Percentiles rank a stretch among this genome's conserved stretches.
Evolutionary conservation across 2,797 vertebrate genomes (phyloP).

Genomic region (Centropyge bicolor): DNA sequence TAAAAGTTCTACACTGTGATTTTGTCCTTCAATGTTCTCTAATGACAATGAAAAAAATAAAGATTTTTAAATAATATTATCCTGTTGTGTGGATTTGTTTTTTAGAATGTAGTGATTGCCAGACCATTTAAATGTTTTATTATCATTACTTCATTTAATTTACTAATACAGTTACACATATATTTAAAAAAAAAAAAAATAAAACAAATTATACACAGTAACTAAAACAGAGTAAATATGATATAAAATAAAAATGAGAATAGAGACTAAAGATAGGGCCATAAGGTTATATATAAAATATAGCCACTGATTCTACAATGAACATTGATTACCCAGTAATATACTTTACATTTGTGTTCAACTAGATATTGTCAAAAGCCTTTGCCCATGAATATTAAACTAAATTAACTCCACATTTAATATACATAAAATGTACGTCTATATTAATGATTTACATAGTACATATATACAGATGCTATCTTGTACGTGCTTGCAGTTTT

Average conservation of each 20-base stretch:
- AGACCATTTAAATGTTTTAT: neutral
- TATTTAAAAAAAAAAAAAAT: too few relatives aligned
- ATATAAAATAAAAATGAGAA: neutral
- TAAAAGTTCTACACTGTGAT: conserved; percentile 78
- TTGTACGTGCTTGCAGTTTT: too few relatives aligned
- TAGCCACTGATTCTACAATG: neutral
- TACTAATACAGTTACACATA: neutral
- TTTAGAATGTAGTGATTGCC: neutral
- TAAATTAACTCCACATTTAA: too few relatives aligned
- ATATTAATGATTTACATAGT: too few relatives aligned
- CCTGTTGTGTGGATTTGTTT: neutral
- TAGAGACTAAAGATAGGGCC: neutral
- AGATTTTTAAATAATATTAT: conserved; percentile 61
- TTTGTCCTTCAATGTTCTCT: conserved; percentile 64
- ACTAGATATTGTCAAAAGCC: too few relatives aligned
- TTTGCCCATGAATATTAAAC: too few relatives aligned
- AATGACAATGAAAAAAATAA: conserved; percentile 67
- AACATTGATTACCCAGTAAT: too few relatives aligned
- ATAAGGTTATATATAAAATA: neutral
- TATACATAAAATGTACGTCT: too few relatives aligned
- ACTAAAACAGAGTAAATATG: neutral
- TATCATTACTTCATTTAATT: neutral
- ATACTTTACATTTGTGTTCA: too few relatives aligned
- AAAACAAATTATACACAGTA: neutral
- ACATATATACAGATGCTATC: too few relatives aligned